A percentile compares a stretch with the other conserved stretches of the same genome.
Conservation (phyloP, 2,113 vertebrate genomes). For the Mellivora capensis region DNA sequence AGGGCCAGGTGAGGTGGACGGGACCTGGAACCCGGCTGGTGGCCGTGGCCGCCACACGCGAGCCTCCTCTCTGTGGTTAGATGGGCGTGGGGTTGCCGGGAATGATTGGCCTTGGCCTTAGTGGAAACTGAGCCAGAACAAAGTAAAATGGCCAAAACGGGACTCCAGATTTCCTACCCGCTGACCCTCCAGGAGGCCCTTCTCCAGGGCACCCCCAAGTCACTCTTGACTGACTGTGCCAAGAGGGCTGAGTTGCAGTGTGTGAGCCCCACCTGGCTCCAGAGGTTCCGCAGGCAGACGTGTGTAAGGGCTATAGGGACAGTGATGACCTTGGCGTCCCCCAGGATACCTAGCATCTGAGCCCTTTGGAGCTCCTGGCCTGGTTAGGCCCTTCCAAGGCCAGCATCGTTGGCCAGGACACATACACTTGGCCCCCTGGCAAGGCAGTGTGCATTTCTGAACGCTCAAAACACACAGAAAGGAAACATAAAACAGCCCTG, state of each 20-base stretch:
- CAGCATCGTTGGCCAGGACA: neutral
- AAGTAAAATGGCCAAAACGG: neutral
- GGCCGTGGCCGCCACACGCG: accelerated
- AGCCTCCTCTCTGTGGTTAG: neutral
- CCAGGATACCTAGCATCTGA: neutral
- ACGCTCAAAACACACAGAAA: neutral
- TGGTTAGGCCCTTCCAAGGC: neutral
- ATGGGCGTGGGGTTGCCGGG: neutral
- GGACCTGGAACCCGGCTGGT: neutral
- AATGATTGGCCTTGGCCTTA: neutral
- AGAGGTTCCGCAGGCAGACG: neutral
- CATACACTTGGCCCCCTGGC: neutral
- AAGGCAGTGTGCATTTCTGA: neutral
- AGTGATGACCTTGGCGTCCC: neutral
- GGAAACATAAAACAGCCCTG: neutral
- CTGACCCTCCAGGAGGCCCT: neutral
- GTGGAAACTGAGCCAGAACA: neutral
- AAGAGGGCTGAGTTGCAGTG: neutral
- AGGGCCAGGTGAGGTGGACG: neutral
- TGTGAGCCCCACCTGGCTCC: accelerated
- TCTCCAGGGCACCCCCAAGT: neutral
- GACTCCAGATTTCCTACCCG: too few relatives aligned
- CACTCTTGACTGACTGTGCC: neutral
- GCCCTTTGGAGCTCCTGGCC: neutral
- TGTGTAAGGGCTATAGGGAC: neutral